Evolutionary conservation across 2,888 invertebrate genomes (phyloP), one percentile per base, ranked within the genome.

Genomic region (Brachycybe producta): DNA sequence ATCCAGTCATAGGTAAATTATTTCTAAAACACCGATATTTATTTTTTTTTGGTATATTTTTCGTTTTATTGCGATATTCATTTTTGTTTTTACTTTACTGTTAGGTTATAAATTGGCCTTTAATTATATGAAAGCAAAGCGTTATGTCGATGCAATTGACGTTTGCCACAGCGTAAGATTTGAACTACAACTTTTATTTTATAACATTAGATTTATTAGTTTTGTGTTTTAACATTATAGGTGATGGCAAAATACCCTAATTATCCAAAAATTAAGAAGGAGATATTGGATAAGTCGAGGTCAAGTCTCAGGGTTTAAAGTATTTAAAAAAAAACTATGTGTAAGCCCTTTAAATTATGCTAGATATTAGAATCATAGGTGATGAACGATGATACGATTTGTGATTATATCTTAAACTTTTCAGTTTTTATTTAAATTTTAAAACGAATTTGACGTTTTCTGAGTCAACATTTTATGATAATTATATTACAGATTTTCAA

Each of bases 91-190:
- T n/a, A n/a, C n/a, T n/a, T n/a, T n/a, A n/a, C n/a, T n/a, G n/a
- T n/a, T 63, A 74, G 75, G 95, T 0, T 94, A 85, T 67, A 95
- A 92, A 67, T 70, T 97, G 26, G 92, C 92, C 0, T 87, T 86
- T 65, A 84, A 86, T 58, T 81, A 84, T 61, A 77, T 95, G 68
- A 97, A 95, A 64, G 80, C 82, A 11, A 92, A 90, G 67, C 66
- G 75, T 41, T 82, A 81, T 66, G 87, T 91, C 0, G 88, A 92
- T 61, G 91, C 95, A 17, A 88, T 97, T 53, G 86, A 92, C 57
- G 79, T 85, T 0, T 87, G 88, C 56, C 82, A 90, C 57, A 78
- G 64, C 54, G 71, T 72, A 52, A 55, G 56, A 52, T 39, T 15
- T 21, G n/a, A 23, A 21, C 27, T 36, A 35, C 34, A 27, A n/a